Evolutionary conservation across 2,888 invertebrate species (phyloP), one percentile per base, ranked within the genome.

Genomic region (Apotomis capreana): DNA sequence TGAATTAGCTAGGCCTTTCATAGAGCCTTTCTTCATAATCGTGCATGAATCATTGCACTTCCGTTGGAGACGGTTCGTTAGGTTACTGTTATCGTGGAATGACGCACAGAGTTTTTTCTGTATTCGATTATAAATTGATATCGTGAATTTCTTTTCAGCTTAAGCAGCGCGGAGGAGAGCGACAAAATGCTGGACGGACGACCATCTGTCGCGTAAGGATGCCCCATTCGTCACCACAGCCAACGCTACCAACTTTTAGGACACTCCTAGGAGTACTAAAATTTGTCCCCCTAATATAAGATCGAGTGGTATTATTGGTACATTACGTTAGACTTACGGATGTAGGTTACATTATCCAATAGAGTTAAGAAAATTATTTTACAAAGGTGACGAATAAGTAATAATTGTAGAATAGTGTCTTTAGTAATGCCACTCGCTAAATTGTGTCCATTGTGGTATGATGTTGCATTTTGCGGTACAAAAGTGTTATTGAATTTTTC

Each of bases 161-260:
- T 94, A 80, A 95, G 95, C 91, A 95, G 95, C 82, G 95, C 95
- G 68, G 96, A 96, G 85, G 96, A 96, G 85, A 95, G 95, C 78
- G 96, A 96, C 85, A 95, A 96, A 78, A 96, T 96, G 95, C 90
- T 96, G 78, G 96, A 96, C 83, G 95, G 95, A 46, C 95, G 96
- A 84, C 96, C 96, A 68, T 95, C 96, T 36, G 92, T 95, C 76
- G 96, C 95, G 86, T 93, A 92, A 89, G 77, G 57, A 3, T 37
- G 49, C 51, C 55, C 13, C 26, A 49, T 3, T 51, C 49, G 78
- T 83, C 87, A 84, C 85, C 26, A 46, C 84, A 83, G 78, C 85
- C 81, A 75, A 26, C 46, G 40, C 55, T 36, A 8, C 46, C 26
- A 65, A 57, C 65, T 64, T 15, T 26, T 44, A 63, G 52, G n/a